Base-by-base conservation (phyloP, 2,113 vertebrate genomes). In the Hyla sarda region DNA sequence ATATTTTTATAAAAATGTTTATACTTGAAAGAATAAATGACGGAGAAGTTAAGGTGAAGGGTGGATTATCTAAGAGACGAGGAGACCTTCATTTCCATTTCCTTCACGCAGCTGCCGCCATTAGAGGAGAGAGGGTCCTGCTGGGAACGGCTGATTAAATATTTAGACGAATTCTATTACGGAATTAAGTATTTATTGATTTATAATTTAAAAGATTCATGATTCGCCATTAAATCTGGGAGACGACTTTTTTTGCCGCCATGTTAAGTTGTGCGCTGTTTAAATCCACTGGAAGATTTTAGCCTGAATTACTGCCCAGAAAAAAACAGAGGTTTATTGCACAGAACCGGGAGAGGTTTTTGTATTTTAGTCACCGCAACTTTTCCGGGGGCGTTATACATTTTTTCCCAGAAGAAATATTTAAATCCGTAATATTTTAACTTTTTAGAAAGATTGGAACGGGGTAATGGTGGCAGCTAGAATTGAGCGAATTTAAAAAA, bases 171-270 rank as follows among this genome's bases (percentile, higher is more conserved):
- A 93, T 93, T 95, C 96, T 97, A 95, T 96, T 96, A 96, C 95
- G 95, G 94, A 96, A 98, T 98, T 98, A 98, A 98, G 95, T 97
- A 98, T 97, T 98, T 97, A 98, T 97, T 89, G 95, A 99, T 98
- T 96, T 97, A 95, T 97, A 95, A 97, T 98, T 98, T 96, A 96
- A 97, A 98, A 98, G 96, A 97, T 96, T 96, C 96, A 97, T 97
- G 95, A 92, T 86, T 52, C 85, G 89, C 93, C 90, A 90, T 93
- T 93, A 93, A 95, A 94, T 94, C 92, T 91, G 92, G 91, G 90
- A 92, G 93, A 93, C 86, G 89, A 93, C 90, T 91, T 95, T 92
- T 90, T 92, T n/a, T n/a, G n/a, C 92, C 30, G 28, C 90, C 76
- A 92, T 93, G 92, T 92, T 91, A 95, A 90, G 91, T 94, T 92